A percentile compares a stretch with the other conserved stretches of the same genome.
phyloP scores from a whole-genome alignment of 2,797 vertebrate genomes.

The Manis crassicaudata region DNA sequence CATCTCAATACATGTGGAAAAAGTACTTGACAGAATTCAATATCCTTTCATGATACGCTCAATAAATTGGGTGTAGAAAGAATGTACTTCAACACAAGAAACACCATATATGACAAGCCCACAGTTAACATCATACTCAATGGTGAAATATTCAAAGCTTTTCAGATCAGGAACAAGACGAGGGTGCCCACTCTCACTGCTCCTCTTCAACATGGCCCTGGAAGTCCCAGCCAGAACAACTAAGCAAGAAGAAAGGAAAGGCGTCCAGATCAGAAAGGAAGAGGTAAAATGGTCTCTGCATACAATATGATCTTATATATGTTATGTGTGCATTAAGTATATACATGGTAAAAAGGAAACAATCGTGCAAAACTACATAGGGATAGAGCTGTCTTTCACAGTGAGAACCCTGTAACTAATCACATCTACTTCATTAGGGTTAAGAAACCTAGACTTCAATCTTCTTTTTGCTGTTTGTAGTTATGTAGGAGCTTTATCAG shows the following conservation, averaged over 20 bases:
- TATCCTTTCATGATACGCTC: not conserved
- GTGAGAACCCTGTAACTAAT: not conserved
- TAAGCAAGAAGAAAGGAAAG: not conserved
- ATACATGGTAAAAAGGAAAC: not conserved
- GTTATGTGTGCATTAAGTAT: too few species aligned
- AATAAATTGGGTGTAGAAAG: not conserved
- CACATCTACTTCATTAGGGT: not conserved
- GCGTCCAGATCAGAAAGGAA: not conserved
- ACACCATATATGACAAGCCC: not conserved
- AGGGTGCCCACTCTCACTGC: not conserved
- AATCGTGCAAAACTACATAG: too few species aligned
- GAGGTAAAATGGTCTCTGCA: not conserved
- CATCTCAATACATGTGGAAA: not conserved
- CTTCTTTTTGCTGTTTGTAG: not conserved
- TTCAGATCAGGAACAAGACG: not conserved
- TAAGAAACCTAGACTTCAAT: not conserved
- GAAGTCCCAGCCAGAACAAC: not conserved
- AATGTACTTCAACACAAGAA: not conserved
- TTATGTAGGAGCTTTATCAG: not conserved
- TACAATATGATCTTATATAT: not conserved
- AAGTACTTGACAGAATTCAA: not conserved
- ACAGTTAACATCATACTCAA: not conserved
- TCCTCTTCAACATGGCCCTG: not conserved
- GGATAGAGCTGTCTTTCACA: not conserved
- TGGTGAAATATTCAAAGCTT: not conserved